These are phyloP conservation scores for Hystrix cristata DNA, from an alignment of 2,113 vertebrate genomes.

Conservation along the genomic window DNA sequence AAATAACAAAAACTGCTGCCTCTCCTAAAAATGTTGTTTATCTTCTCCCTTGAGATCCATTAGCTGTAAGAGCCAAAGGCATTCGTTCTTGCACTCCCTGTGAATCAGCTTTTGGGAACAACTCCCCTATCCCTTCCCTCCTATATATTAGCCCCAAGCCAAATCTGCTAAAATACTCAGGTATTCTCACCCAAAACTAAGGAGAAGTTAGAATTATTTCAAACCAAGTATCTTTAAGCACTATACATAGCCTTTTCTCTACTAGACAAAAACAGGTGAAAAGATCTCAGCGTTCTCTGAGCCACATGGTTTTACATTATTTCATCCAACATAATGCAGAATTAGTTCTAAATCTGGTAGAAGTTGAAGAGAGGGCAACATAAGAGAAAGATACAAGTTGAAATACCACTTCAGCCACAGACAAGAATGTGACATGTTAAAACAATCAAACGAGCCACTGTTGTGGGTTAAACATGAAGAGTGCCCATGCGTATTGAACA, in stretches of 20 bases:
- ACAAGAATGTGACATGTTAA: background rate
- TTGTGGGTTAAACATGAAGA: background rate
- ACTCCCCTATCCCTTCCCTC: background rate
- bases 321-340: constrained; percentile 4
- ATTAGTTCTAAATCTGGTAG: constrained; percentile 25
- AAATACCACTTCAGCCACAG: background rate
- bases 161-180: constrained; percentile 21
- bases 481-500: background rate
- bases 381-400: background rate
- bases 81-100: constrained; percentile 36
- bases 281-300: background rate
- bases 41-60: constrained; percentile 56
- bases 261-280: background rate
- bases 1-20: constrained; percentile 66
- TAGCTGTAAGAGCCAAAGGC: constrained; percentile 44
- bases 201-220: constrained; percentile 34
- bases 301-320: background rate
- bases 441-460: background rate
- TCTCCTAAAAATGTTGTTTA: constrained; percentile 56
- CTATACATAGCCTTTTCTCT: background rate
- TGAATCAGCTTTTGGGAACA: constrained; percentile 19
- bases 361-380: background rate
- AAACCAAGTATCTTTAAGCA: constrained; percentile 12
- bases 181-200: constrained; percentile 25
- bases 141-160: constrained; percentile 30